Evolutionary conservation across 2,113 vertebrate species (phyloP), one percentile per base, ranked within the genome.

Genomic region (Malurus alboscapulatus): DNA sequence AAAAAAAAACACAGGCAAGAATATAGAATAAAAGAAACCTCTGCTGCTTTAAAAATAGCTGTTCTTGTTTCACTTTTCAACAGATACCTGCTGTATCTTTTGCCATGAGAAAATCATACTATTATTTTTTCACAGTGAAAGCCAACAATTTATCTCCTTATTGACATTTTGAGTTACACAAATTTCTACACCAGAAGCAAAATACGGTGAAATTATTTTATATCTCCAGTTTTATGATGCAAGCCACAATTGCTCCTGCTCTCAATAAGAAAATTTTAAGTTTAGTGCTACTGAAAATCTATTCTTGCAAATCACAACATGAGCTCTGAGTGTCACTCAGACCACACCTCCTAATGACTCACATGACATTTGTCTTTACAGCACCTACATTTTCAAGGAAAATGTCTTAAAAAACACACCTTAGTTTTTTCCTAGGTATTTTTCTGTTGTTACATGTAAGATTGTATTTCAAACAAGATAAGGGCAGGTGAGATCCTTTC

Each of bases 191-290:
- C 15, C 57, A 38, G 51, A 90, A 72, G 44, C 19, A 87, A 88
- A 80, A 90, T 58, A 84, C 0, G 0, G 40, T 75, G 74, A 90
- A 86, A 90, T 74, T 68, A 80, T 81, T 95, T 93, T 78, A 78
- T 72, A 77, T 34, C 71, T 73, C 30, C 53, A 12, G 29, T 63
- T 93, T 78, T 84, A 90, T 90, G 78, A 90, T 54, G 36, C 54
- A 65, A 83, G 82, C 25, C 34, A 80, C 53, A 94, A 66, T 15
- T 83, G 27, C 54, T 84, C 44, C 68, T 78, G 44, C 57, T 93
- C 57, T 67, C 75, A 90, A 80, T n/a, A 75, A 48, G 68, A 67
- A 82, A 96, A 94, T 38, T 87, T 94, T 62, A 89, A 92, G 66
- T 89, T 92, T 83, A 92, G 45, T 47, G 63, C 54, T 74, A 58